phyloP scores from a whole-genome alignment of 2,113 vertebrate genomes.

The Chaetorhynchus papuensis region DNA sequence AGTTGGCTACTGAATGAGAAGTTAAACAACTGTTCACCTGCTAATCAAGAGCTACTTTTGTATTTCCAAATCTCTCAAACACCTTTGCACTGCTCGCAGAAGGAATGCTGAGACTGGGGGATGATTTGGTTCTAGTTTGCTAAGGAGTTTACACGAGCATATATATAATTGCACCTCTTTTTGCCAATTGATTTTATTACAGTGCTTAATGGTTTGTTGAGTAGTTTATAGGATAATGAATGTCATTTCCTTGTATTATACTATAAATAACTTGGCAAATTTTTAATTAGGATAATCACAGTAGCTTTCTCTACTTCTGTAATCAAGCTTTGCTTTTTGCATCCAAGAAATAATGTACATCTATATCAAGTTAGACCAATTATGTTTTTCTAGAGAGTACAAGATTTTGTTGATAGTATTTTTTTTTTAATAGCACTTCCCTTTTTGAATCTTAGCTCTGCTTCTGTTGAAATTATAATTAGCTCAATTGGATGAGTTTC shows the following conservation, averaged over 20 bases:
- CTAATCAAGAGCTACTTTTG: neutral
- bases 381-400: slow-evolving; percentile 31
- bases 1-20: neutral
- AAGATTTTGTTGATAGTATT: neutral
- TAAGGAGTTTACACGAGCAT: slow-evolving; percentile 50
- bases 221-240: slow-evolving; percentile 70
- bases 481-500: neutral
- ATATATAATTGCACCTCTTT: slow-evolving; percentile 68
- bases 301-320: slow-evolving; percentile 30
- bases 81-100: neutral
- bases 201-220: slow-evolving; percentile 70
- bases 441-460: neutral
- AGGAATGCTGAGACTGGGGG: neutral
- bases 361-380: slow-evolving; percentile 17
- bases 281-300: slow-evolving; percentile 70
- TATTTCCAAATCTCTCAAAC: neutral
- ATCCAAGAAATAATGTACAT: slow-evolving; percentile 31
- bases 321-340: slow-evolving; percentile 42
- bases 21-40: neutral
- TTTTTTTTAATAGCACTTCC: neutral
- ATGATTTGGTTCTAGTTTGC: slow-evolving; percentile 50
- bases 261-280: slow-evolving; percentile 70
- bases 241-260: slow-evolving; percentile 66
- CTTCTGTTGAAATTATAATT: slow-evolving; percentile 7
- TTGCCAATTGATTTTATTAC: slow-evolving; percentile 70